phyloP scores from a whole-genome alignment of 1,140 invertebrate genomes.

The Cardiocondyla obscurior region DNA sequence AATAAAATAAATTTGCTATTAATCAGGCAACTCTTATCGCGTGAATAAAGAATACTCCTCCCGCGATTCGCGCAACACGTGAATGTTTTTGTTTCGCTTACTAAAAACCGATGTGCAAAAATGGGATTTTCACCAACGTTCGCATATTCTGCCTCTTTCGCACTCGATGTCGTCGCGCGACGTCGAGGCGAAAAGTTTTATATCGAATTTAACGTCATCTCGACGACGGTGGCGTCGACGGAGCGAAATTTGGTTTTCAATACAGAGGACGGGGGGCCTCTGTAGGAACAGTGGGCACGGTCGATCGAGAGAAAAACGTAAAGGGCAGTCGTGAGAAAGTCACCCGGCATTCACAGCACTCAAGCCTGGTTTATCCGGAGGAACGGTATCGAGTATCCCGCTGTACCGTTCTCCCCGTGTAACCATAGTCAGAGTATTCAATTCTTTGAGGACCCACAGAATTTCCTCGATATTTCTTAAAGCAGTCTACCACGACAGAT shows the following conservation, averaged over 20 bases:
- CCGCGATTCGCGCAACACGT: not conserved
- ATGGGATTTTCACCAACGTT: slow-evolving; percentile 9
- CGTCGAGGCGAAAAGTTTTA: slow-evolving; percentile 30
- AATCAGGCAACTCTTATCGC: not conserved
- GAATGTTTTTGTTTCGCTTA: slow-evolving; percentile 20
- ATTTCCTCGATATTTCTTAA: slow-evolving; percentile 55
- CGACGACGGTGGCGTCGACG: not conserved
- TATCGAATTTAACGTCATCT: slow-evolving; percentile 43
- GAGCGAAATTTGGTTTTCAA: slow-evolving; percentile 45
- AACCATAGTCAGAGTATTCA: slow-evolving; percentile 25
- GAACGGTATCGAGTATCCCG: slow-evolving; percentile 42
- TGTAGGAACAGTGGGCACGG: not conserved
- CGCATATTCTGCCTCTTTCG: slow-evolving; percentile 27
- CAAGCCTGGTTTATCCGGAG: slow-evolving; percentile 53
- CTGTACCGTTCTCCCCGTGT: slow-evolving; percentile 18
- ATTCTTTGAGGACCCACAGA: slow-evolving; percentile 43
- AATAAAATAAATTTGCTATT: not conserved
- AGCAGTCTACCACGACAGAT: slow-evolving; percentile 31
- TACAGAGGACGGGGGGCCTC: slow-evolving; percentile 32
- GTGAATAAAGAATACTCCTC: too few species aligned
- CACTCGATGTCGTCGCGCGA: slow-evolving; percentile 28
- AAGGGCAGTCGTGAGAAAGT: slow-evolving; percentile 55
- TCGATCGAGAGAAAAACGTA: slow-evolving; percentile 11
- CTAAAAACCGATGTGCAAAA: slow-evolving; percentile 40
- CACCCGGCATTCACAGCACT: slow-evolving; percentile 52